A percentile compares a stretch with the other conserved stretches of the same genome.
Conservation (phyloP, 2,888 invertebrate species). For the Limnephilus rhombicus region DNA sequence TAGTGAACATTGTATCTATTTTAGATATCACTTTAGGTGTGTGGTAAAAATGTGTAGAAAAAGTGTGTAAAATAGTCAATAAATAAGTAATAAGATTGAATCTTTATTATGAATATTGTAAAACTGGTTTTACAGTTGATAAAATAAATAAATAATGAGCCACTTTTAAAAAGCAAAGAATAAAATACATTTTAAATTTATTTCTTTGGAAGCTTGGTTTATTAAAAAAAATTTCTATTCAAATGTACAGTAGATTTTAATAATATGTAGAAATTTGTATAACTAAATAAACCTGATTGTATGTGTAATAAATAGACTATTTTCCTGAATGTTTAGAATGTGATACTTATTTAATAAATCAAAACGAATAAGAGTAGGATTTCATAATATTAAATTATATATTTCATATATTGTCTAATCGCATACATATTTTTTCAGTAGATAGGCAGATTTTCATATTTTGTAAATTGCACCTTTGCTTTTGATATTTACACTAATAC, state of each 20-base stretch:
- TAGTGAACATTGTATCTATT: neutral
- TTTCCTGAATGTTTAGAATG: slow-evolving; percentile 34
- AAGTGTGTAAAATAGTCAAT: slow-evolving; percentile 27
- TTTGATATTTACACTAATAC: neutral
- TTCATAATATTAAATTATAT: neutral
- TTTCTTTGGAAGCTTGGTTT: neutral
- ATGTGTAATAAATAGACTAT: neutral
- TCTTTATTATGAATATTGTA: slow-evolving; percentile 54
- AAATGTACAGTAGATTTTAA: neutral
- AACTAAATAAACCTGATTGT: neutral
- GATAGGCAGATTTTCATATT: neutral
- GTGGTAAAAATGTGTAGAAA: slow-evolving; percentile 2
- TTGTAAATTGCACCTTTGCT: neutral
- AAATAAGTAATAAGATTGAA: slow-evolving; percentile 42
- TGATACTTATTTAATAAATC: slow-evolving; percentile 21
- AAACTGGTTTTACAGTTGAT: slow-evolving; percentile 64
- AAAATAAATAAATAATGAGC: neutral
- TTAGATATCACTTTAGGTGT: neutral
- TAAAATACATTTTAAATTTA: neutral
- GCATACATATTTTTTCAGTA: neutral
- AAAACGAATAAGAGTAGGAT: neutral
- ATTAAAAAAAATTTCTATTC: neutral
- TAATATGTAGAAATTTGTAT: neutral
- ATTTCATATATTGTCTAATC: neutral
- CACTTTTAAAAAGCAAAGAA: neutral